Evolutionary conservation across 2,797 vertebrate species (phyloP), one percentile per base, ranked within the genome.

Genomic region (Eleutherodactylus coqui): DNA sequence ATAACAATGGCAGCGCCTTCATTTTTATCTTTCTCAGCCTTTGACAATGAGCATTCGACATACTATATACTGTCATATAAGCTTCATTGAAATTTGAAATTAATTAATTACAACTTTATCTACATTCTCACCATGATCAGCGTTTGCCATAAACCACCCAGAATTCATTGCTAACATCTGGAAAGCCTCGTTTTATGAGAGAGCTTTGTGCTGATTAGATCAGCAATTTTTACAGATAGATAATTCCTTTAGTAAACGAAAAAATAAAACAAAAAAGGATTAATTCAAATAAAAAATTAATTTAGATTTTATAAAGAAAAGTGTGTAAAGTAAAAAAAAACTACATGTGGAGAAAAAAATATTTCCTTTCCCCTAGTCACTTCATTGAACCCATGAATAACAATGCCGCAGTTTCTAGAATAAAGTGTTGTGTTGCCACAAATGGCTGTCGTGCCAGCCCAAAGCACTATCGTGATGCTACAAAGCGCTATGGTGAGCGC

Each of bases 91-190:
- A 75, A 84, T 84, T 81, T 76, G n/a, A 75, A 43, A 84, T 80
- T 51, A 81, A 84, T 87, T 81, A 80, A 87, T 84, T 73, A 81
- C 27, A 19, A 53, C 43, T 75, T 84, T 84, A 84, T 87, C 72
- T 80, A 73, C 84, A 91, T 88, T 89, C 82, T 51, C 78, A 36
- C 80, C 88, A 89, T 38, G 16, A 90, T 86, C 88, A 69, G 3
- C 82, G 82, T 78, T 86, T 87, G 67, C 90, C 62, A 88, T 89
- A 88, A 88, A 90, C 82, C 75, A 79, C 86, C 82, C 55, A 84
- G 43, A 75, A 87, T 87, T 84, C 86, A 87, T 79, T 41, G 75
- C 76, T 43, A 79, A 84, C 86, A 87, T 83, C 86, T 87, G 86
- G 86, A 87, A 62, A 72, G 51, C n/a, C 67, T 79, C 9, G 16